A percentile compares a stretch with the other conserved stretches of the same genome.
Conservation (phyloP, 2,888 invertebrate species). For the Halocaridina rubra region DNA sequence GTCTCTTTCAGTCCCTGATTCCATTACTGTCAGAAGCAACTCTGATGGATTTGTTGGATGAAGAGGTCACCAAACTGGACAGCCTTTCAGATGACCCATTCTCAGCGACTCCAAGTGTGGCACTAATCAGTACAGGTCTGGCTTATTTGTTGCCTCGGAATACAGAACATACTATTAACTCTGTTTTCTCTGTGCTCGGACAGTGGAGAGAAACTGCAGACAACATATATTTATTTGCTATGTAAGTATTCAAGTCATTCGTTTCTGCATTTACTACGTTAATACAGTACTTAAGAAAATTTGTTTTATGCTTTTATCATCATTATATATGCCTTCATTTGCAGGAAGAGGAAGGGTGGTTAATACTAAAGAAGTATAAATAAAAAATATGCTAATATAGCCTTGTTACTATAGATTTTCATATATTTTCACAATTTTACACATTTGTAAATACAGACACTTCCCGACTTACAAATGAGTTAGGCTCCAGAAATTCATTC, state of each 20-base stretch:
- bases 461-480: too few species aligned
- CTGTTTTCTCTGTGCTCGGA: constrained; percentile 33
- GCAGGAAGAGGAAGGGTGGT: too few species aligned
- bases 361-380: too few species aligned
- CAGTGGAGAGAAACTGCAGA: constrained; percentile 57
- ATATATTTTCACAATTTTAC: too few species aligned
- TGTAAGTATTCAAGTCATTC: constrained; percentile 32
- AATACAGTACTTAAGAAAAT: too few species aligned
- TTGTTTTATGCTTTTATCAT: too few species aligned
- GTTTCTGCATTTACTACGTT: too few species aligned
- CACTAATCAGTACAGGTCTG: constrained; percentile 14
- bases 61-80: constrained; percentile 33
- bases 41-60: constrained; percentile 33
- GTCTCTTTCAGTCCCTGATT: constrained; percentile 32
- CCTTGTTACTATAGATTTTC: too few species aligned
- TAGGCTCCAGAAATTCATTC: too few species aligned
- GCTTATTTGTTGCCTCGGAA: background rate
- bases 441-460: too few species aligned
- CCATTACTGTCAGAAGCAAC: constrained; percentile 20
- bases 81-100: constrained; percentile 56
- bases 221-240: constrained; percentile 57
- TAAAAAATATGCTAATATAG: too few species aligned
- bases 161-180: constrained; percentile 4
- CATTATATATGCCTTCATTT: too few species aligned
- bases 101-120: constrained; percentile 29